These are phyloP conservation scores for Trichopria drosophilae DNA, from an alignment of 2,888 invertebrate genomes.

Conservation along the genomic window DNA sequence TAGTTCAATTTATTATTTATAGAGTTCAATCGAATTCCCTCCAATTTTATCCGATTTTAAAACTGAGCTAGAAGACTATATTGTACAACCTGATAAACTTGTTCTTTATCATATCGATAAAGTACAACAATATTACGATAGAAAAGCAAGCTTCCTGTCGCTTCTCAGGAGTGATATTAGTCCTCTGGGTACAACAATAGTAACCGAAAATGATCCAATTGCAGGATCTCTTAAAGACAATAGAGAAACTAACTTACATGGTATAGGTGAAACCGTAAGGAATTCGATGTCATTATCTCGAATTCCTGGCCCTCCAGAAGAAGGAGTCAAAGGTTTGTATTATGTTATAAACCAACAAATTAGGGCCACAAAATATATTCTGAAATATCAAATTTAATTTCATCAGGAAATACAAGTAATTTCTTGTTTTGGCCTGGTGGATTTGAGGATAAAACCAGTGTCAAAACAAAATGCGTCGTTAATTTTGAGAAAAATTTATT, in stretches of 20 bases:
- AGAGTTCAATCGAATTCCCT: slow-evolving; percentile 61
- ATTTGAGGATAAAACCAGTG: slow-evolving; percentile 60
- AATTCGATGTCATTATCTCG: slow-evolving; percentile 81
- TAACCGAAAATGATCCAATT: slow-evolving; percentile 70
- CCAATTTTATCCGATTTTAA: slow-evolving; percentile 70
- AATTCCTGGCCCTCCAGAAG: slow-evolving; percentile 72
- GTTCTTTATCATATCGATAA: slow-evolving; percentile 73
- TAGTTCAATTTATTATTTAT: too few relatives aligned
- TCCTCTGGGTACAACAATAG: slow-evolving; percentile 61
- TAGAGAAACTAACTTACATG: slow-evolving; percentile 63
- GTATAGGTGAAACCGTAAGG: slow-evolving; percentile 67
- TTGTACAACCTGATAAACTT: slow-evolving; percentile 70
- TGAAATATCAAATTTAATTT: slow-evolving; percentile 6
- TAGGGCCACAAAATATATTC: too few relatives aligned
- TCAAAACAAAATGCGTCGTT: slow-evolving; percentile 34
- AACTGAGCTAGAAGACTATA: slow-evolving; percentile 68
- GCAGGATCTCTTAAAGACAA: slow-evolving; percentile 77
- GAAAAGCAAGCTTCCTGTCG: slow-evolving; percentile 62
- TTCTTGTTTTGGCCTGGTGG: slow-evolving; percentile 89
- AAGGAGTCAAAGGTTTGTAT: slow-evolving; percentile 69
- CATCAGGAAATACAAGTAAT: slow-evolving; percentile 67
- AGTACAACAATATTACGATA: slow-evolving; percentile 70
- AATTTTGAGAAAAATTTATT: slow-evolving; percentile 52
- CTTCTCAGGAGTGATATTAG: slow-evolving; percentile 61
- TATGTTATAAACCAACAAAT: too few relatives aligned